Evolutionary conservation across 2,797 vertebrate genomes (phyloP), one percentile per base, ranked within the genome.

Genomic region (Tokudaia tokunoshimensis): DNA sequence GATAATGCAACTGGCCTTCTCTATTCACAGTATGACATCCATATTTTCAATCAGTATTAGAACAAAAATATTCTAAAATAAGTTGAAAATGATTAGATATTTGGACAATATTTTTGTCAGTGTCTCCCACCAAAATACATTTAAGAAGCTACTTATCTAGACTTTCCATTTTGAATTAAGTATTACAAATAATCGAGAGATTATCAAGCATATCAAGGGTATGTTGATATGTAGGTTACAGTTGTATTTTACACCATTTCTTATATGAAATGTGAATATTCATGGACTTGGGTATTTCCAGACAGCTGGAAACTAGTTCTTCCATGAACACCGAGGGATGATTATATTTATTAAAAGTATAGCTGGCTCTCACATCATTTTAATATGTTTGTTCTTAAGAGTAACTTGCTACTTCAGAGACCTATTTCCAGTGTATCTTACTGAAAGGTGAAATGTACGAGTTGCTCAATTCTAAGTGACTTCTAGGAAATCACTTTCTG

Each of bases 381-480:
- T 90, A 84, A 61, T 50, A 55, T 89, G 7, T 50, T 75, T 95
- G 15, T 83, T 92, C 61, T 89, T 11, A 92, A 80, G n/a, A 52
- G 20, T n/a, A 17, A 24, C 31, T 90, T 78, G 2, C 11, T 37
- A 12, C 50, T 65, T 57, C 55, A 85, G 12, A 78, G 13, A n/a
- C 78, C 59, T 52, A 13, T 93, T 86, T 94, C 74, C 82, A 26
- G 29, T 26, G 31, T 37, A 63, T 93, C 37, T 86, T 37, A 81
- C n/a, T 75, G 79, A 85, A 13, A 55, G 55, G 78, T 37, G 20
- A 34, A 93, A 92, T 79, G 44, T 82, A 22, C 14, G 90, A 52
- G 3, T 78, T 76, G 1, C 3, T 63, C 1, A 44, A 24, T 79
- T 4, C 13, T 41, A 47, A 50, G 41, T 41, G 0, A 1, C 41